A percentile compares a stretch with the other conserved stretches of the same genome.
phyloP scores from a whole-genome alignment of 2,113 vertebrate genomes.

The Thamnaconus septentrionalis region DNA sequence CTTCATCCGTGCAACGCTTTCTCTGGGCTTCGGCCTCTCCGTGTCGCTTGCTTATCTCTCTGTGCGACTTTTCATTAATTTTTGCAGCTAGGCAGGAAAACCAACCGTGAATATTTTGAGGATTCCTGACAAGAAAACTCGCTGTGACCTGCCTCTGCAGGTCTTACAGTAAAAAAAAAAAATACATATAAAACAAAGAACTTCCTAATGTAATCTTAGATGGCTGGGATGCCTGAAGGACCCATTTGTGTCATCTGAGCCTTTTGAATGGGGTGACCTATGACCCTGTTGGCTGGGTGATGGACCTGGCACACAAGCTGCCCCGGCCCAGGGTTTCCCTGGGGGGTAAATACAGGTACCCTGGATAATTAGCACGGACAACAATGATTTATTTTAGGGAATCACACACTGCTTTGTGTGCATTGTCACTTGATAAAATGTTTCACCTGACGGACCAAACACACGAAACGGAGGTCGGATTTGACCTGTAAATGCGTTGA shows the following conservation, averaged over 20 bases:
- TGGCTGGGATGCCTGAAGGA: constrained; percentile 48
- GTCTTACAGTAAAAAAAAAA: background rate
- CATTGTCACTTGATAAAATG: constrained; percentile 26
- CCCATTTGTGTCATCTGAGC: constrained; percentile 67
- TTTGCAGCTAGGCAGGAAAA: background rate
- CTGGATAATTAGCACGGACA: constrained; percentile 53
- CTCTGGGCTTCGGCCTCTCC: constrained; percentile 2
- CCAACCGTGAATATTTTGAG: too few species aligned
- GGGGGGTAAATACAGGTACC: constrained; percentile 42
- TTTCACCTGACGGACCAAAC: constrained; percentile 6
- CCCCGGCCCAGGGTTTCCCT: constrained; percentile 30
- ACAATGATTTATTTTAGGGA: constrained; percentile 50
- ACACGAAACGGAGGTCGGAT: constrained; percentile 4
- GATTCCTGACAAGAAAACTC: too few species aligned
- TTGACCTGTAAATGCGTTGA: background rate
- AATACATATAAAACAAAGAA: background rate
- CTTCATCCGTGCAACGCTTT: constrained; percentile 45
- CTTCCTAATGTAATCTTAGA: constrained; percentile 21
- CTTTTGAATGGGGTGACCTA: constrained; percentile 59
- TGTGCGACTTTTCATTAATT: constrained; percentile 1
- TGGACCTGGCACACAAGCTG: constrained; percentile 50
- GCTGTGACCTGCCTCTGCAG: too few species aligned
- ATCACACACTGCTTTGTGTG: constrained; percentile 36
- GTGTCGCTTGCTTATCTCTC: constrained; percentile 20
- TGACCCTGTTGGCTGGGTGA: constrained; percentile 67